phyloP scores from a whole-genome alignment of 1,140 invertebrate species.

The Phenacoccus solenopsis region DNA sequence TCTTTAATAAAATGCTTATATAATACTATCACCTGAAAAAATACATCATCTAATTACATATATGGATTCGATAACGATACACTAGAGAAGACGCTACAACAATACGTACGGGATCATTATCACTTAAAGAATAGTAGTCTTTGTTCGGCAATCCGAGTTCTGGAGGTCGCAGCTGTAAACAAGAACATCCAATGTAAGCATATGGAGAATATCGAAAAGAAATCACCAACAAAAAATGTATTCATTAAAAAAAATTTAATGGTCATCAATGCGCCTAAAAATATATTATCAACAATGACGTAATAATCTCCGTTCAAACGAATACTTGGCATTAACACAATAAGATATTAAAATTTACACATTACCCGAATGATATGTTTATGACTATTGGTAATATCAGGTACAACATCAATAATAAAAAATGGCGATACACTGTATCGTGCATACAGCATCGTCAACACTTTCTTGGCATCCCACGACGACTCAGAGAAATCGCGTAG shows the following conservation, averaged over 20 bases:
- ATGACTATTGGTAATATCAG: slow-evolving; percentile 34
- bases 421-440: slow-evolving; percentile 37
- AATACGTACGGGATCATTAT: neutral
- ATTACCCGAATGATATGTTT: slow-evolving; percentile 38
- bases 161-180: neutral
- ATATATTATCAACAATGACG: too few relatives aligned
- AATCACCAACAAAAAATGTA: too few relatives aligned
- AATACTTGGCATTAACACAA: too few relatives aligned
- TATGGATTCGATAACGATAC: too few relatives aligned
- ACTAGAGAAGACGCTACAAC: neutral
- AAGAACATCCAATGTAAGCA: neutral
- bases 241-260: too few relatives aligned
- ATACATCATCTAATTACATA: too few relatives aligned
- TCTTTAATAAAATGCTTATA: slow-evolving; percentile 45
- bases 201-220: neutral
- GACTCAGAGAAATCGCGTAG: slow-evolving; percentile 35
- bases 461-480: slow-evolving; percentile 35
- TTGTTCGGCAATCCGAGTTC: neutral
- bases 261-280: too few relatives aligned
- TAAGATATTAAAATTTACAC: neutral
- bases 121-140: slow-evolving; percentile 8
- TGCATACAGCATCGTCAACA: slow-evolving; percentile 35
- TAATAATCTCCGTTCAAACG: too few relatives aligned
- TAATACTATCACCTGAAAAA: slow-evolving; percentile 36
- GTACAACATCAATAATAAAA: slow-evolving; percentile 38